Percentiles rank a stretch among this genome's conserved stretches.
These are phyloP conservation scores for Schizopygopsis malacanthus DNA, from an alignment of 2,797 vertebrate genomes.

Conservation along the genomic window DNA sequence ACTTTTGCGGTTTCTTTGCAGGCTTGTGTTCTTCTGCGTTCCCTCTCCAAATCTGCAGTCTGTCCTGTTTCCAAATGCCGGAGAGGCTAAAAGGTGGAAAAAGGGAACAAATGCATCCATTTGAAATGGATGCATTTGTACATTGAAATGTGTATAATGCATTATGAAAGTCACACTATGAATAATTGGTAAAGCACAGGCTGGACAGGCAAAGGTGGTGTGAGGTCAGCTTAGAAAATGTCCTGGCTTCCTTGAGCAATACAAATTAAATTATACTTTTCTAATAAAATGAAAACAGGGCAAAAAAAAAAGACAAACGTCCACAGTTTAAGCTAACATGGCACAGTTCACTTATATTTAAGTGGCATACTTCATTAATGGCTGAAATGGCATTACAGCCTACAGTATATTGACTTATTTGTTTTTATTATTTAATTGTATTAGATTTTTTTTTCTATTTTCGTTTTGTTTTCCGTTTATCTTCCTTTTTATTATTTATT, in stretches of 20 bases:
- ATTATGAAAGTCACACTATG: conserved; percentile 67
- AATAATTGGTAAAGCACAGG: conserved; percentile 70
- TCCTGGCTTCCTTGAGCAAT: background rate
- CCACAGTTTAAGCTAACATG: background rate
- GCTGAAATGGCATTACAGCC: background rate
- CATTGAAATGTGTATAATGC: conserved; percentile 50
- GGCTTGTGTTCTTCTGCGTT: conserved; percentile 27
- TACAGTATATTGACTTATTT: background rate
- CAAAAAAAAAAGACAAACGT: background rate
- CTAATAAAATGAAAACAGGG: background rate
- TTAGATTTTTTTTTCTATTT: too few species aligned
- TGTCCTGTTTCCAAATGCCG: conserved; percentile 17
- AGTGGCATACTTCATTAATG: conserved; percentile 11
- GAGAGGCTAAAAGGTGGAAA: conserved; percentile 61
- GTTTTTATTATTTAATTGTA: too few species aligned
- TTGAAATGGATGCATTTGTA: too few species aligned
- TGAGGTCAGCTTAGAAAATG: background rate
- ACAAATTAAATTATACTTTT: background rate
- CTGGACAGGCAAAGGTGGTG: conserved; percentile 48
- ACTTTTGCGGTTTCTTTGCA: conserved; percentile 34
- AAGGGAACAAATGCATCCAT: conserved; percentile 63
- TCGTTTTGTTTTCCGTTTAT: too few species aligned
- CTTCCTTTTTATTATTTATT: background rate
- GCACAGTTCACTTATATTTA: background rate
- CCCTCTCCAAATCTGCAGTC: conserved; percentile 21